These are phyloP conservation scores for Nymphicus hollandicus DNA, from an alignment of 2,113 vertebrate genomes.

Conservation along the genomic window DNA sequence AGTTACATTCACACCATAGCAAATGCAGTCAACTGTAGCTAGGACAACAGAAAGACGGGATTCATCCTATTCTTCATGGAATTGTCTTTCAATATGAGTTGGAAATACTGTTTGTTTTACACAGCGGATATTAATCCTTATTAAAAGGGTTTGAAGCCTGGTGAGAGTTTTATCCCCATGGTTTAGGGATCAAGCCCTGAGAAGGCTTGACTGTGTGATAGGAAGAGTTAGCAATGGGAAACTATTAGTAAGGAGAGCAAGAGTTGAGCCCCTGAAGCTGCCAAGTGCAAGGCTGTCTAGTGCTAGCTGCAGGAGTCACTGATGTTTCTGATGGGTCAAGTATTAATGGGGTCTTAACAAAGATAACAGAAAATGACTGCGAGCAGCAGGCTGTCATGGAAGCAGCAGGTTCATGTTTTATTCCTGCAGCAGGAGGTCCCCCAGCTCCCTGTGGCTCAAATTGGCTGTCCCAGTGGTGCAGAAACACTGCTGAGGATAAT, in stretches of 20 bases:
- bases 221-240: background rate
- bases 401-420: background rate
- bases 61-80: background rate
- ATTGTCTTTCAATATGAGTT: background rate
- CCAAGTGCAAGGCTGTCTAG: background rate
- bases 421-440: background rate
- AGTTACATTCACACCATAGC: background rate
- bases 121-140: background rate
- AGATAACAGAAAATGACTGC: background rate
- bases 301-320: background rate
- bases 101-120: background rate
- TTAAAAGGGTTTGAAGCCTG: background rate
- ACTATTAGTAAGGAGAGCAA: background rate
- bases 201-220: background rate
- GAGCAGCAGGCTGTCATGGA: background rate
- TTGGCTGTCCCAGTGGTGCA: background rate
- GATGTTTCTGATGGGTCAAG: background rate
- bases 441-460: fast-evolving
- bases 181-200: background rate
- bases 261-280: background rate
- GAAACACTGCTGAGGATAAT: background rate
- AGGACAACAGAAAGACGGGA: background rate
- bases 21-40: background rate
- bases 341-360: background rate
- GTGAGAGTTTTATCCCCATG: background rate